A percentile compares a stretch with the other conserved stretches of the same genome.
phyloP scores from a whole-genome alignment of 2,888 invertebrate genomes.

The Penaeus monodon region DNA sequence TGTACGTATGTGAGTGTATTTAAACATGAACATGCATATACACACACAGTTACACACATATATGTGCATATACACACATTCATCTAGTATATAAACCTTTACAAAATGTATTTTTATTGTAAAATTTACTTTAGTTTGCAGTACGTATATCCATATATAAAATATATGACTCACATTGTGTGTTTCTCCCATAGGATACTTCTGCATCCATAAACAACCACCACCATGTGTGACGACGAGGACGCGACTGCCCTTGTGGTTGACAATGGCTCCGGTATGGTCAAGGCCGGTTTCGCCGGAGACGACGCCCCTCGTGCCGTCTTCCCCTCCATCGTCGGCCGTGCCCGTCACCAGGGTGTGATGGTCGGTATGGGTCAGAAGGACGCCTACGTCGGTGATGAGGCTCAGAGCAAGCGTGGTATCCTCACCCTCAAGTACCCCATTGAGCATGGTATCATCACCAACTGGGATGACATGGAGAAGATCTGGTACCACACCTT shows the following conservation, averaged over 20 bases:
- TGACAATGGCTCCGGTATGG: slow-evolving; percentile 44
- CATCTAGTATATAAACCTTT: neutral
- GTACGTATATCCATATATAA: neutral
- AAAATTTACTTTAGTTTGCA: no score
- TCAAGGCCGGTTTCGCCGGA: slow-evolving; percentile 85
- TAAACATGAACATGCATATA: neutral
- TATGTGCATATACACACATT: neutral
- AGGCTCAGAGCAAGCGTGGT: slow-evolving; percentile 86
- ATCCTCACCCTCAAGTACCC: slow-evolving; percentile 73
- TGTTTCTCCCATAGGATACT: neutral
- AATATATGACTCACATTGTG: no score
- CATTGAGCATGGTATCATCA: slow-evolving; percentile 74
- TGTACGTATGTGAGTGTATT: no score
- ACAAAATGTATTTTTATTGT: no score
- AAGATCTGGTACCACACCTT: slow-evolving; percentile 71
- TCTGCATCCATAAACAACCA: slow-evolving; percentile 5
- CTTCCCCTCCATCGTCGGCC: slow-evolving; percentile 90
- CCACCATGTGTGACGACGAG: slow-evolving; percentile 12
- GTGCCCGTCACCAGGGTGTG: slow-evolving; percentile 81
- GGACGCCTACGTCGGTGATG: slow-evolving; percentile 95
- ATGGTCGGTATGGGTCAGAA: slow-evolving; percentile 99
- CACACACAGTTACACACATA: neutral
- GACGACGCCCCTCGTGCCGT: slow-evolving; percentile 90
- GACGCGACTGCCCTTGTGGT: slow-evolving; percentile 4
- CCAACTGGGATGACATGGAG: slow-evolving; percentile 73